These are phyloP conservation scores for Asarcornis scutulata DNA, from an alignment of 2,113 vertebrate species.

Conservation along the genomic window DNA sequence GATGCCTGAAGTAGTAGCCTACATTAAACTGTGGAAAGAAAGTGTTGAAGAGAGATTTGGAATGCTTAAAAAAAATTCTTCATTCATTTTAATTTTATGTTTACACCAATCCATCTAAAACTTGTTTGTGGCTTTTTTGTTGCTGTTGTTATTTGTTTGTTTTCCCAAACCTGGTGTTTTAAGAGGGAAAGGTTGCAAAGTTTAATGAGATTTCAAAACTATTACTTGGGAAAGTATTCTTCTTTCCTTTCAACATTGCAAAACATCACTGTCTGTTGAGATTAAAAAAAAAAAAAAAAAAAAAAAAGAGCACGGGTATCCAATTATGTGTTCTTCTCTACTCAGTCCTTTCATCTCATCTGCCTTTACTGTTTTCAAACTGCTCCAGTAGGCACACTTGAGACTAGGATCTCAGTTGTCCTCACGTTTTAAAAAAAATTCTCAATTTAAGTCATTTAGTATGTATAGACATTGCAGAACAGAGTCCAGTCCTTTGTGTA, in stretches of 20 bases:
- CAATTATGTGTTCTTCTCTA: background rate
- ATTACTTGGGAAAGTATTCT: background rate
- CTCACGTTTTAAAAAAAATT: background rate
- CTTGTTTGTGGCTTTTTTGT: background rate
- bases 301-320: background rate
- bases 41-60: background rate
- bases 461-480: background rate
- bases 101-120: background rate
- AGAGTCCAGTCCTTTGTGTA: background rate
- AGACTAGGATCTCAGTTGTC: background rate
- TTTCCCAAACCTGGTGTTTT: background rate
- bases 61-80: background rate
- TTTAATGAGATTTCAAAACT: background rate
- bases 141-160: background rate
- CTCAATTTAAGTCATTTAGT: background rate
- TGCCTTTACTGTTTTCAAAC: slow-evolving; percentile 7
- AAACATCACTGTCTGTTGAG: background rate
- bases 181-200: background rate
- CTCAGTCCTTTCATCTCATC: slow-evolving; percentile 9
- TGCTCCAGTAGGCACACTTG: background rate
- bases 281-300: background rate
- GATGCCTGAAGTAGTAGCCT: background rate
- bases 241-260: background rate
- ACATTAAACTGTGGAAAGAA: background rate
- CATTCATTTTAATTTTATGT: background rate